Base-by-base conservation (phyloP, 2,888 invertebrate genomes). In the Drosophila mettleri region DNA sequence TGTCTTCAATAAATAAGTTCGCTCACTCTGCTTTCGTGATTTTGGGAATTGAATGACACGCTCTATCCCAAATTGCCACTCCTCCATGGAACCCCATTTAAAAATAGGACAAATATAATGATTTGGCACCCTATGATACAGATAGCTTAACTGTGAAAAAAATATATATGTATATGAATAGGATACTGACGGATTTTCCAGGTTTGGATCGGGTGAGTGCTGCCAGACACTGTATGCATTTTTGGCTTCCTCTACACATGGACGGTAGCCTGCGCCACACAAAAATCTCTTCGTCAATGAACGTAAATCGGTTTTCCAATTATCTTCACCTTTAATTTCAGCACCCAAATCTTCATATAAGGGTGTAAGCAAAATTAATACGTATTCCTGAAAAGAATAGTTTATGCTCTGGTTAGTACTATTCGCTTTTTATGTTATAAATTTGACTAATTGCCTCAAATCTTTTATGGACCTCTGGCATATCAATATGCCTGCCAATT, bases 51-150 rank as follows among this genome's bases (percentile, higher is more conserved):
- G 94, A 52, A 96, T 94, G 0, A 96, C 94, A 10, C 96, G 93
- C 73, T 96, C 94, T 0, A 97, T 93, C 34, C 96, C 96, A 79
- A 97, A 97, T 73, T 96, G 95, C 96, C 96, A 97, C 90, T 97
- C 96, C 45, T 95, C 94, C 78, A 94, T 93, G 0, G 95, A 94
- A 0, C 97, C 97, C 95, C 96, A 96, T 91, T 95, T 95, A 91
- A 97, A 96, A 0, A 97, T 96, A 1, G 96, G 96, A 70, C 97
- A 97, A 69, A 97, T 94, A 90, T 94, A 95, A 87, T 95, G 95
- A 91, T 95, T 96, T 18, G 95, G 94, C 51, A 96, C 94, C 7
- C 97, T 97, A 74, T 60, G 54, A 61, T 8, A 39, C 6, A 34
- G 12, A 16, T 33, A 43, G 22, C 12, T 14, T 52, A 0, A 57